Base-by-base conservation (phyloP, 2,113 vertebrate genomes). In the Marmota monax region DNA sequence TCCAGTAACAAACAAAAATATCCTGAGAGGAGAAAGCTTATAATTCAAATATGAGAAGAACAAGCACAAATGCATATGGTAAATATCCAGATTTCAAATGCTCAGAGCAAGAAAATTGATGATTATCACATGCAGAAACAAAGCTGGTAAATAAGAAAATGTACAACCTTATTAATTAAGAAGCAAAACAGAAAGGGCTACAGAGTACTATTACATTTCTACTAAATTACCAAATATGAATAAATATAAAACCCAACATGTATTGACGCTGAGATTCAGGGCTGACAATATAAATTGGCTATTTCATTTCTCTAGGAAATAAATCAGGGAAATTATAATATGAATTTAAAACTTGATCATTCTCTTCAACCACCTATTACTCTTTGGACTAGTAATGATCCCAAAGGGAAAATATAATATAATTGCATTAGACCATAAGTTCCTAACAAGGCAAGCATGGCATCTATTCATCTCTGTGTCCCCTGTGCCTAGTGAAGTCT, bases 1-100 rank as follows among this genome's bases (percentile, higher is more conserved):
- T 45, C 45, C 45, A 9, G 45, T 45, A 45, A 45, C 45, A 45
- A 56, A 56, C 53, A 56, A 56, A 56, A 56, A 56, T 56, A 18
- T 56, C 17, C 17, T 18, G 17, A 20, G 65, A 12, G 56, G 27
- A 34, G n/a, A 90, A 80, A 69, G 45, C 18, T 89, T 85, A 51
- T 2, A 51, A 79, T 84, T 85, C 27, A 80, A 92, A 92, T 61
- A 92, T 69, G 39, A 74, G 37, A 92, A 80, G 37, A 80, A 95
- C 29, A 53, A 29, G n/a, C 65, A 90, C 56, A 85, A 84, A 56
- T 42, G 77, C 22, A 51, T 48, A 27, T 7, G 14, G 45, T 32
- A 95, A 70, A 84, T 63, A 51, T 25, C 34, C 39, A 84, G 39
- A 34, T 63, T 61, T 34, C 48, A 94, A 39, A 37, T 67, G 37